These are phyloP conservation scores for Orthosia cruda DNA, from an alignment of 2,888 invertebrate genomes.

Conservation along the genomic window DNA sequence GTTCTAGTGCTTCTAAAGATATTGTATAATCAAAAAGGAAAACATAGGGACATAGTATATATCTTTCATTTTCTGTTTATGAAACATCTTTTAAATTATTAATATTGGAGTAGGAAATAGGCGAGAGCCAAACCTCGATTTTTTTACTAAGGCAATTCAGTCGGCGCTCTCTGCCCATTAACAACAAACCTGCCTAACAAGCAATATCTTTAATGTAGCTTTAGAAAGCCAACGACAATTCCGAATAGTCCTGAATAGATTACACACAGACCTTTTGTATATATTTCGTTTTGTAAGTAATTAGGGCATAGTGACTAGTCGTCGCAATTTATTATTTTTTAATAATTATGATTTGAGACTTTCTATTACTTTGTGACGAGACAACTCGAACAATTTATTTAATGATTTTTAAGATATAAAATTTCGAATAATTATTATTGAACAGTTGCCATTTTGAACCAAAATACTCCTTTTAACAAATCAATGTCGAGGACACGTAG, in stretches of 20 bases:
- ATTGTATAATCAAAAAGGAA: too few relatives aligned
- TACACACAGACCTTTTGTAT: slow-evolving; percentile 71
- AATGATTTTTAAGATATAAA: slow-evolving; percentile 59
- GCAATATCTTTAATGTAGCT: slow-evolving; percentile 8
- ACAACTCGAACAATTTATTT: slow-evolving; percentile 61
- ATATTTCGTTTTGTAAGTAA: slow-evolving; percentile 74
- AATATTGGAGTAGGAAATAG: too few relatives aligned
- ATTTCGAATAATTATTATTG: slow-evolving; percentile 50
- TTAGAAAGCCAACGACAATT: slow-evolving; percentile 13
- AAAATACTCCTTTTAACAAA: slow-evolving; percentile 59
- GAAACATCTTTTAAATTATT: too few relatives aligned
- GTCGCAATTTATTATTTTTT: slow-evolving; percentile 76
- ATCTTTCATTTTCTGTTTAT: too few relatives aligned
- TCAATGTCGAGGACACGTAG: slow-evolving; percentile 25
- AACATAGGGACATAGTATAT: too few relatives aligned
- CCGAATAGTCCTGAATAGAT: slow-evolving; percentile 76
- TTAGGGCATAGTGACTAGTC: slow-evolving; percentile 84
- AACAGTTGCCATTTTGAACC: slow-evolving; percentile 63
- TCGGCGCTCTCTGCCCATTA: too few relatives aligned
- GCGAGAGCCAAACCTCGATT: too few relatives aligned
- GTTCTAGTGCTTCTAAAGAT: too few relatives aligned
- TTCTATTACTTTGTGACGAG: too few relatives aligned
- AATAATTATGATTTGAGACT: slow-evolving; percentile 64
- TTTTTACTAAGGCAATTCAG: too few relatives aligned
- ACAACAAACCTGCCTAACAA: too few relatives aligned